These are phyloP conservation scores for Gasterosteus nipponicus DNA, from an alignment of 2,113 vertebrate genomes.

Conservation along the genomic window DNA sequence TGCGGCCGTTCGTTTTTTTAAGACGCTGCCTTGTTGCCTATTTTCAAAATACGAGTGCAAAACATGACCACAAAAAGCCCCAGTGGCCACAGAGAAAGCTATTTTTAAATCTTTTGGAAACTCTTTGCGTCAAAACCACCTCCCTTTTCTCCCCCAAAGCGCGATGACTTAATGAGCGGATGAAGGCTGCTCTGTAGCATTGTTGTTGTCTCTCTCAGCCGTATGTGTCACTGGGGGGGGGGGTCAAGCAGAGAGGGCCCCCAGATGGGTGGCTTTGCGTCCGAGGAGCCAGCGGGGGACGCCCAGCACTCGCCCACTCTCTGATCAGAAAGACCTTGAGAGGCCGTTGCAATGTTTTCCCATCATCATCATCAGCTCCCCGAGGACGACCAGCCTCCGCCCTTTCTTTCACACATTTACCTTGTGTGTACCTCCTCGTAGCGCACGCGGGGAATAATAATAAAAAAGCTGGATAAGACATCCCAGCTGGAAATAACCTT, in stretches of 20 bases:
- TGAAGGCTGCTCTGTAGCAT: constrained; percentile 19
- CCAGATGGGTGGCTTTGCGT: constrained; percentile 42
- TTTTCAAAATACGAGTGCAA: constrained; percentile 21
- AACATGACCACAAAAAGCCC: constrained; percentile 33
- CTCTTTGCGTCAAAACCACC: constrained; percentile 3
- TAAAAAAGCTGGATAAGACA: constrained; percentile 42
- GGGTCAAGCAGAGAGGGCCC: constrained; percentile 23
- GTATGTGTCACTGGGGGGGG: constrained; percentile 54
- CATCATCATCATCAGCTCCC: constrained; percentile 20
- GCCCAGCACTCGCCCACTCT: constrained; percentile 31
- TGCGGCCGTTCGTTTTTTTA: neutral
- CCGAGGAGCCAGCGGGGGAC: constrained; percentile 23
- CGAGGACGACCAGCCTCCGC: neutral
- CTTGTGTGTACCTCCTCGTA: constrained; percentile 14
- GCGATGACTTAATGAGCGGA: constrained; percentile 19
- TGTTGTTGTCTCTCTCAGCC: constrained; percentile 41
- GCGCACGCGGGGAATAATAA: neutral
- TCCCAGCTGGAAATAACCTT: constrained; percentile 3
- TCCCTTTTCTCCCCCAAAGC: neutral
- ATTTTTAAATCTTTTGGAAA: constrained; percentile 25
- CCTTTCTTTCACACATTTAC: constrained; percentile 10
- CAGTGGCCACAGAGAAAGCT: constrained; percentile 13
- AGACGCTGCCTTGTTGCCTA: constrained; percentile 4
- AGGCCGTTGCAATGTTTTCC: neutral
- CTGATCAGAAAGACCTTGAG: constrained; percentile 38